phyloP scores from a whole-genome alignment of 1,140 invertebrate genomes.

The Psix sp. region DNA sequence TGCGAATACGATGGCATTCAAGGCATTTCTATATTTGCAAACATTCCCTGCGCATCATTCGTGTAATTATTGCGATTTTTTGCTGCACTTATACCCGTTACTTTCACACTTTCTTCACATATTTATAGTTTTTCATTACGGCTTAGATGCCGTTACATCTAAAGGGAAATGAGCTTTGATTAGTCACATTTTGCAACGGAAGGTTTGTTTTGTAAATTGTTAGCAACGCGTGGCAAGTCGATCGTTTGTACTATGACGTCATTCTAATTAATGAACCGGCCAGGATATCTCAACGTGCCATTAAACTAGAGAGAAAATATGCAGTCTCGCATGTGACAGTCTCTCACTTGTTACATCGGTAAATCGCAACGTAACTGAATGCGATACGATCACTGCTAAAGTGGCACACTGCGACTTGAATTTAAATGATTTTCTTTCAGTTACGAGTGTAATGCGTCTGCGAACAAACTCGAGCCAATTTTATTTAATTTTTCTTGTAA shows the following conservation, averaged over 20 bases:
- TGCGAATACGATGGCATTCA: background rate
- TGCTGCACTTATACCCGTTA: conserved; percentile 7
- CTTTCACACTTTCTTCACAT: conserved; percentile 52
- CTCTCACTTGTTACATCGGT: conserved; percentile 43
- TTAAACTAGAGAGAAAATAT: conserved; percentile 32
- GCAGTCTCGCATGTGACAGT: conserved; percentile 27
- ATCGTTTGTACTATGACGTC: conserved; percentile 19
- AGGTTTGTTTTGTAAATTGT: too few relatives aligned
- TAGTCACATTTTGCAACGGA: too few relatives aligned
- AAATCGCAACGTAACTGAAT: conserved; percentile 39
- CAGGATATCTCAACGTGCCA: conserved; percentile 19
- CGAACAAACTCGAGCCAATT: conserved; percentile 12
- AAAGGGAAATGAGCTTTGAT: conserved; percentile 34
- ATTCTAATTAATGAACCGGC: conserved; percentile 30
- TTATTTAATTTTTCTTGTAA: too few relatives aligned
- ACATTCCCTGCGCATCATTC: conserved; percentile 25
- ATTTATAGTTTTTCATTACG: conserved; percentile 26
- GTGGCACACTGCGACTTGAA: conserved; percentile 34
- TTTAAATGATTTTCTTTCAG: conserved; percentile 30
- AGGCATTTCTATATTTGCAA: conserved; percentile 20
- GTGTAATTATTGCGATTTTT: conserved; percentile 31
- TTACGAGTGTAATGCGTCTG: conserved; percentile 2
- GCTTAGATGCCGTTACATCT: conserved; percentile 10
- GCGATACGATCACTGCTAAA: conserved; percentile 43
- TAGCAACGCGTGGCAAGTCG: too few relatives aligned